phyloP scores from a whole-genome alignment of 35 echinoderm and acorn worm genomes.

The Lytechinus variegatus region DNA sequence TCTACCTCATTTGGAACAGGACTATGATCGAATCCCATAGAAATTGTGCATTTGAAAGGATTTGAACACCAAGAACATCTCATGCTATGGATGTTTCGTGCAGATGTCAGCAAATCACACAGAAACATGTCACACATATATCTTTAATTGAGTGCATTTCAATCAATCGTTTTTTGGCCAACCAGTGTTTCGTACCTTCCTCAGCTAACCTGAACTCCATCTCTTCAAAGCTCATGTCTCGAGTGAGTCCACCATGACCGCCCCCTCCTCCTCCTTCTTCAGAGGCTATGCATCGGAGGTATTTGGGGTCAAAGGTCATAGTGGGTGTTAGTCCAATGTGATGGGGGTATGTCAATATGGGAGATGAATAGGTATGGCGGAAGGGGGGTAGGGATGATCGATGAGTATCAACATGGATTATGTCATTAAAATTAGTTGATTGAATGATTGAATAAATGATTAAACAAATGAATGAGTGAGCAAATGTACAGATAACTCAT shows the following conservation, averaged over 20 bases:
- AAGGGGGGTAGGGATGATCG: not conserved
- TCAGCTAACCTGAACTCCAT: slow-evolving; percentile 88
- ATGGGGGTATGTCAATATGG: not conserved
- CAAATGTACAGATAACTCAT: not conserved
- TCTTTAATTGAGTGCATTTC: not conserved
- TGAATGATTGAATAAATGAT: not conserved
- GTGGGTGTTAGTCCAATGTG: not conserved
- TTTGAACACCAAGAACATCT: not conserved
- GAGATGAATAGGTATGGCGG: not conserved
- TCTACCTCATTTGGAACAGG: not conserved
- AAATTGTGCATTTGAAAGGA: not conserved
- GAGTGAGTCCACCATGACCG: slow-evolving; percentile 24
- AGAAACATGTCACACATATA: not conserved
- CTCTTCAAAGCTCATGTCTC: slow-evolving; percentile 91
- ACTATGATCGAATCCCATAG: not conserved
- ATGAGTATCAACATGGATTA: not conserved
- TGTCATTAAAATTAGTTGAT: not conserved
- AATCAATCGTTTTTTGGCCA: not conserved
- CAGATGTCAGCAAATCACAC: not conserved
- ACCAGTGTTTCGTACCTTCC: slow-evolving; percentile 61
- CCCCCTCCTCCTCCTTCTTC: not conserved
- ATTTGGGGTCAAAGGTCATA: slow-evolving; percentile 18
- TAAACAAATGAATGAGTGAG: not conserved
- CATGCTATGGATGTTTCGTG: not conserved
- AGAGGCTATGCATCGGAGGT: slow-evolving; percentile 15